These are phyloP conservation scores for Liopterus haemorrhoidalis DNA, from an alignment of 2,888 invertebrate genomes.

Conservation along the genomic window DNA sequence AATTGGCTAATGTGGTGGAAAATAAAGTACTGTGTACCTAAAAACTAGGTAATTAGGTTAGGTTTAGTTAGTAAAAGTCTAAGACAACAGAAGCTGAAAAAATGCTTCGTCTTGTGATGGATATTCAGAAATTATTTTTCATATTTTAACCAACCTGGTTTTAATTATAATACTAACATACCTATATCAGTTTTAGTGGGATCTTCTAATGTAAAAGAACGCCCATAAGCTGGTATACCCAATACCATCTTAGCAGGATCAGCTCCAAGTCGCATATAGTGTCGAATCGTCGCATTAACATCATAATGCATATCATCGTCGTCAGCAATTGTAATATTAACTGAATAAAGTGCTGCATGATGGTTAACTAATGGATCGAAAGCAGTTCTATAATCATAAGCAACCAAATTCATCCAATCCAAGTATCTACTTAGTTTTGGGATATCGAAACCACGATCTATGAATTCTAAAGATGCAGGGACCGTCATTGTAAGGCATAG, in stretches of 20 bases:
- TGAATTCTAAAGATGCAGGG: constrained; percentile 87
- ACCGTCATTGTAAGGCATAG: constrained; percentile 88
- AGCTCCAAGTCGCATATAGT: constrained; percentile 73
- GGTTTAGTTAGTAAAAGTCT: too few species aligned
- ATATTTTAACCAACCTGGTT: too few species aligned
- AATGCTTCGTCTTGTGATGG: too few species aligned
- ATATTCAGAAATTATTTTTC: too few species aligned
- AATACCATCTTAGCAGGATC: constrained; percentile 73
- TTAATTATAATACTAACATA: too few species aligned
- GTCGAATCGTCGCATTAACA: constrained; percentile 82
- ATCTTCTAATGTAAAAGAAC: constrained; percentile 84
- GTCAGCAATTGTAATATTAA: constrained; percentile 74
- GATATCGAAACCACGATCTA: constrained; percentile 89
- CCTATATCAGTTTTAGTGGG: constrained; percentile 78
- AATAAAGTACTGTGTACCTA: too few species aligned
- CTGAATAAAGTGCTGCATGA: constrained; percentile 77
- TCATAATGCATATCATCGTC: constrained; percentile 82
- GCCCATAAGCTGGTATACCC: constrained; percentile 84
- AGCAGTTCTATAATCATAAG: constrained; percentile 90
- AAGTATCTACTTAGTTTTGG: constrained; percentile 77
- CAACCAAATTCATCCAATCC: constrained; percentile 87
- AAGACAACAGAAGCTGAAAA: too few species aligned
- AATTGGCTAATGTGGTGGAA: too few species aligned
- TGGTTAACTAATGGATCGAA: constrained; percentile 88
- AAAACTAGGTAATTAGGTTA: too few species aligned